phyloP scores from a whole-genome alignment of 2,888 invertebrate species.

The Toxonevra muliebris region DNA sequence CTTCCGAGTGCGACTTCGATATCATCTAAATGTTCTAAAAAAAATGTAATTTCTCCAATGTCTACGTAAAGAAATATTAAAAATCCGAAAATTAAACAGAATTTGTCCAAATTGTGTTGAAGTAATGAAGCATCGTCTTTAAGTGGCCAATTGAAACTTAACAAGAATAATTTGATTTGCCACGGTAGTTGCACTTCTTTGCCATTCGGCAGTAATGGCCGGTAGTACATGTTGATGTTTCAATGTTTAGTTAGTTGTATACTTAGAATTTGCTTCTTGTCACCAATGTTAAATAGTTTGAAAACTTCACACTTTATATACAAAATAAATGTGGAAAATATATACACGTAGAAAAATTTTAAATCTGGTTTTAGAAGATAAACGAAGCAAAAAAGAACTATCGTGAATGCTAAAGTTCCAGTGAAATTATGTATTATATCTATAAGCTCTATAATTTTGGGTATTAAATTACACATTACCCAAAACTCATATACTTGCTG shows the following conservation, averaged over 20 bases:
- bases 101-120: neutral
- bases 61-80: neutral
- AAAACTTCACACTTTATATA: neutral
- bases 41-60: neutral
- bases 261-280: too few species aligned
- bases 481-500: too few species aligned
- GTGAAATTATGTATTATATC: too few species aligned
- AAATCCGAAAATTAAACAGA: neutral
- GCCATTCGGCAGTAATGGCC: constrained; percentile 14
- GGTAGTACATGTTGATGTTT: constrained; percentile 3
- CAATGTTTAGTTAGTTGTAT: neutral
- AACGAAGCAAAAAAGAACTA: too few species aligned
- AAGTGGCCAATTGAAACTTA: constrained; percentile 13
- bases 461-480: too few species aligned
- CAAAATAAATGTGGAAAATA: neutral
- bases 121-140: neutral
- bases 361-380: too few species aligned
- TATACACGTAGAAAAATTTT: neutral
- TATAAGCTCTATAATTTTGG: too few species aligned
- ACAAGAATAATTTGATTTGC: constrained; percentile 2
- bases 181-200: constrained; percentile 13
- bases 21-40: neutral
- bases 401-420: too few species aligned
- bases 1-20: constrained; percentile 3
- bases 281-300: neutral